Evolutionary conservation across 2,888 invertebrate species (phyloP).

Genomic region (Polydrusus pterygomalis): DNA sequence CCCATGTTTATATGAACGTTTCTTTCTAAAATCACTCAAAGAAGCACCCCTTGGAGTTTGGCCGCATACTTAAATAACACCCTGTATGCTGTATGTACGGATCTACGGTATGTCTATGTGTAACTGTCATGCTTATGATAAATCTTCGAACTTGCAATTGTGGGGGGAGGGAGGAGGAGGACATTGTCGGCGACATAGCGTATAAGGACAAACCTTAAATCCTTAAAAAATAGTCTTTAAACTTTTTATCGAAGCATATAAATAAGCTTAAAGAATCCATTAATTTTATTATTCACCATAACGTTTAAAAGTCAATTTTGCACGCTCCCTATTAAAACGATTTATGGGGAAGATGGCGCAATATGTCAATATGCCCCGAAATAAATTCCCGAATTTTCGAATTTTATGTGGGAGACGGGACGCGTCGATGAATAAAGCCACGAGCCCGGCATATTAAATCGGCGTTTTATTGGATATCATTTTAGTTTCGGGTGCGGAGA

Average conservation of each 20-base stretch:
- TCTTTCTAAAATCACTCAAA: no score
- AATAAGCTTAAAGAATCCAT: neutral
- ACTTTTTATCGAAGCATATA: neutral
- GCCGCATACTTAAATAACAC: no score
- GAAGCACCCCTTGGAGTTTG: no score
- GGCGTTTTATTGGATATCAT: slow-evolving; percentile 44
- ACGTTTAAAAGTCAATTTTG: slow-evolving; percentile 8
- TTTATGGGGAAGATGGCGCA: slow-evolving; percentile 16
- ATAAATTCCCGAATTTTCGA: slow-evolving; percentile 37
- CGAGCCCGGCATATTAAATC: slow-evolving; percentile 41
- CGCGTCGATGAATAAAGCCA: slow-evolving; percentile 44
- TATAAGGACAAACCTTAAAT: no score
- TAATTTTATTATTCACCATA: slow-evolving; percentile 7
- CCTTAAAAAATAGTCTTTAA: neutral
- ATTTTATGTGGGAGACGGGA: slow-evolving; percentile 32
- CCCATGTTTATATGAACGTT: no score
- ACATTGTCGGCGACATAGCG: no score
- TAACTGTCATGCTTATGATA: no score
- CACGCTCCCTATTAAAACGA: slow-evolving; percentile 17
- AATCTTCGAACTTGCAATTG: no score
- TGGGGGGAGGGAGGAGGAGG: no score
- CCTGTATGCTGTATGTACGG: no score
- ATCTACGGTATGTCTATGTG: no score
- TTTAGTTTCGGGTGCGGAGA: slow-evolving; percentile 35
- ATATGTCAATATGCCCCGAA: slow-evolving; percentile 24